phyloP scores from a whole-genome alignment of 2,113 vertebrate species.

The Fukomys damarensis region DNA sequence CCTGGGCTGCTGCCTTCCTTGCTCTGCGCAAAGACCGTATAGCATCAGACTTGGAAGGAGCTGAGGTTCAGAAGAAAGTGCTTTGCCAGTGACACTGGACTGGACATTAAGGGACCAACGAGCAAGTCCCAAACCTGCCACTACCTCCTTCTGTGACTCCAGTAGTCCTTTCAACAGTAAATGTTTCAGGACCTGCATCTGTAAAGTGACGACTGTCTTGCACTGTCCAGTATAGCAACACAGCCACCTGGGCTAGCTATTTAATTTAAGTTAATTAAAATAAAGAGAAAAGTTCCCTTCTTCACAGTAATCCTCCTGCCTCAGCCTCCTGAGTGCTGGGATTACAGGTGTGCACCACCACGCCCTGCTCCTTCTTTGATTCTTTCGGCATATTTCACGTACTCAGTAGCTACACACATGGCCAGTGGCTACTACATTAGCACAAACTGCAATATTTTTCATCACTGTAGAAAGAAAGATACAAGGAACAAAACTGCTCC shows the following conservation, averaged over 20 bases:
- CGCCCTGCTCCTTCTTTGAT: background rate
- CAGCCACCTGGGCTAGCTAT: background rate
- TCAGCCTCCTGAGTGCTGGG: too few species aligned
- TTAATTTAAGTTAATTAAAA: constrained; percentile 9
- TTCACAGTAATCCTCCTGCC: too few species aligned
- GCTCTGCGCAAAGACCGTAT: background rate
- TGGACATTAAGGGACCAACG: background rate
- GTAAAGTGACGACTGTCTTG: background rate
- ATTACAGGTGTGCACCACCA: too few species aligned
- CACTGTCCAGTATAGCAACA: background rate
- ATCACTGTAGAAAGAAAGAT: background rate
- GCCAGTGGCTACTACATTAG: background rate
- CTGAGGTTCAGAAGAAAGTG: background rate
- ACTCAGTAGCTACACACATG: background rate
- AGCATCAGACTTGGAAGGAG: background rate
- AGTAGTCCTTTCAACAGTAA: background rate
- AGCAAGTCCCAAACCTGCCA: background rate
- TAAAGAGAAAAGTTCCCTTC: background rate
- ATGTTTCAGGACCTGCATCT: background rate
- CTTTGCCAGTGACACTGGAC: background rate
- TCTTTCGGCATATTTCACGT: background rate
- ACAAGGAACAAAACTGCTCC: background rate
- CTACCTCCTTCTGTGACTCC: background rate
- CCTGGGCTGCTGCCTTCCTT: background rate
- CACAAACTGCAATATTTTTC: background rate